A percentile compares a stretch with the other conserved stretches of the same genome.
These are phyloP conservation scores for Sinotaia quadrata DNA, from an alignment of 2,888 invertebrate species.

Conservation along the genomic window DNA sequence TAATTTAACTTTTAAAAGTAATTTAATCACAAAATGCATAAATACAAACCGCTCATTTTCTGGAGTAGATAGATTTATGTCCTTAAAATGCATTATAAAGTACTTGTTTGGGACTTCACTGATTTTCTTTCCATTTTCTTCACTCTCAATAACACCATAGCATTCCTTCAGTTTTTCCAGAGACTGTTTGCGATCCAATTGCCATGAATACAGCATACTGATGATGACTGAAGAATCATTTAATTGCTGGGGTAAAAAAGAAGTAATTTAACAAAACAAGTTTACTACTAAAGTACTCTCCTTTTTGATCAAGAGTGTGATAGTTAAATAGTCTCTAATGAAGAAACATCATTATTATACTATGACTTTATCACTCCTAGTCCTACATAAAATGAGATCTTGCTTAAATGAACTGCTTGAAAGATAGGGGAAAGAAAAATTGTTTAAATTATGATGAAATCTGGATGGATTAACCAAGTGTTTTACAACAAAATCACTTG, in stretches of 20 bases:
- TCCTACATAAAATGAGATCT: no score
- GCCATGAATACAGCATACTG: slow-evolving; percentile 86
- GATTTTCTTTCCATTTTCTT: slow-evolving; percentile 57
- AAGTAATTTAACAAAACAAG: neutral
- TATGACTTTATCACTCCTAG: no score
- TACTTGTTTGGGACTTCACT: slow-evolving; percentile 69
- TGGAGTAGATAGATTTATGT: slow-evolving; percentile 31
- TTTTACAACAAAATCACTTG: no score
- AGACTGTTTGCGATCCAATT: slow-evolving; percentile 74
- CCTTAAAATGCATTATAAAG: slow-evolving; percentile 67
- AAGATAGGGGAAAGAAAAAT: no score
- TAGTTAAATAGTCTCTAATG: no score
- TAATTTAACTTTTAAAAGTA: no score
- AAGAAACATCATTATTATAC: no score
- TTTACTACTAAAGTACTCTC: neutral
- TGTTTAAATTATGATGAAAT: no score
- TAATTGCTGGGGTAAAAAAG: slow-evolving; percentile 79
- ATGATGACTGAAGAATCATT: slow-evolving; percentile 96
- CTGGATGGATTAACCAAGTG: no score
- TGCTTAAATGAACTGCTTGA: no score
- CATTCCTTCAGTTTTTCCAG: slow-evolving; percentile 76
- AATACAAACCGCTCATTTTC: slow-evolving; percentile 55
- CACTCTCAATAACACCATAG: slow-evolving; percentile 62
- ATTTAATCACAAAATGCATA: neutral
- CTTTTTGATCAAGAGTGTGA: no score